Conservation (phyloP, 1,140 invertebrate species). For the Platyscapa corneri region DNA sequence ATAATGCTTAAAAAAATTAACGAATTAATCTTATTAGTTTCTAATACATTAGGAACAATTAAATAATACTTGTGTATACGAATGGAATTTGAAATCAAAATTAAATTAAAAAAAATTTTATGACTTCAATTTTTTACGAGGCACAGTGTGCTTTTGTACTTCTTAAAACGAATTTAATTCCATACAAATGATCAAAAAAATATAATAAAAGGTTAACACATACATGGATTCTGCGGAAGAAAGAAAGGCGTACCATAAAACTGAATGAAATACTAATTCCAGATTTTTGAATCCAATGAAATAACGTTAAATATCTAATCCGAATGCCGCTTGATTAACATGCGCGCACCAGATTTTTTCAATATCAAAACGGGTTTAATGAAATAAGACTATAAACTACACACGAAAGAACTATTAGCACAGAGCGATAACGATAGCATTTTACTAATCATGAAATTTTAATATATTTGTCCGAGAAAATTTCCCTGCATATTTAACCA, state of each 20-base stretch:
- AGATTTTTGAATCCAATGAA: neutral
- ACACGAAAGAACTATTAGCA: constrained; percentile 46
- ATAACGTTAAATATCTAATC: constrained; percentile 42
- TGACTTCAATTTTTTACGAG: neutral
- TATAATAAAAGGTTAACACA: no score
- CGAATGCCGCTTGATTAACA: constrained; percentile 39
- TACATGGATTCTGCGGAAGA: neutral
- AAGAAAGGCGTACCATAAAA: neutral
- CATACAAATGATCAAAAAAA: no score
- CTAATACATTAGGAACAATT: neutral
- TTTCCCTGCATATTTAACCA: constrained; percentile 17
- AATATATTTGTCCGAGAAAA: constrained; percentile 39
- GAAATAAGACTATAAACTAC: constrained; percentile 49
- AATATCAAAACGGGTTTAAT: constrained; percentile 18
- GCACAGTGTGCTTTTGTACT: neutral
- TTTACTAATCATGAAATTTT: constrained; percentile 41
- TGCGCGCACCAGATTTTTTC: constrained; percentile 32
- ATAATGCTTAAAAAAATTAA: neutral
- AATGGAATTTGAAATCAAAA: neutral
- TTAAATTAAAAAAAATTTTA: no score
- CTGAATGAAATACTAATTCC: constrained; percentile 15
- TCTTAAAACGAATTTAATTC: neutral
- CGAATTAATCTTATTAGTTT: neutral
- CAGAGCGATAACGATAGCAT: constrained; percentile 35
- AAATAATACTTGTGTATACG: neutral